Evolutionary conservation across 2,888 invertebrate genomes (phyloP), one percentile per base, ranked within the genome.

Genomic region (Apamea crenata): DNA sequence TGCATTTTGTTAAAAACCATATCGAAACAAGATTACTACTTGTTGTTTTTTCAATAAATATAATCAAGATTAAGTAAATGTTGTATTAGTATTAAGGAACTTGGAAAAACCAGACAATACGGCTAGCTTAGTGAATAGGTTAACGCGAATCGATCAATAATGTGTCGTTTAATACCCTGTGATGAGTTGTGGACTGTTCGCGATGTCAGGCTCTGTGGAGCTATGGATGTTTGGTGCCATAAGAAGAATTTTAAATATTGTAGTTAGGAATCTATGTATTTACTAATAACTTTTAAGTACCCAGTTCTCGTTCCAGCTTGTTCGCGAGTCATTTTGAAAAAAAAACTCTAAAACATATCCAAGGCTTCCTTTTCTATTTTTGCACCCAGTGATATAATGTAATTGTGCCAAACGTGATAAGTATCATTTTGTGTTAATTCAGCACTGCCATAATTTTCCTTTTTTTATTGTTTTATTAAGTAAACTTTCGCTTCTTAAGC

Each of bases 221-320:
- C 90, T 65, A 66, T 21, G 65, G 88, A 88, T 82, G 87, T 91
- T 91, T 93, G 94, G 95, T 95, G 95, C 95, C 95, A 95, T 95
- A 94, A 91, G 89, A 92, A 89, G 88, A 91, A 92, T 92, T 92
- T 92, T 92, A 88, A 92, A 92, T 90, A 91, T 53, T 91, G 91
- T 95, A 95, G 93, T 92, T 95, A 95, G 94, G 94, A 87, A 91
- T 90, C 83, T 78, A 84, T 84, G 74, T 93, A 92, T 93, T 92
- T 91, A 93, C 89, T 93, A 92, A 92, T 91, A 90, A 85, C 86
- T 76, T 77, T 80, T 87, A 85, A 85, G 83, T 78, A 81, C 63
- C 73, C 77, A 78, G 81, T 83, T 87, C 81, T 82, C 66, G 76
- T 78, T 85, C 85, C 82, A 80, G 89, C 86, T 89, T 88, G 67